Base-by-base conservation (phyloP, 2,113 vertebrate genomes). In the Silurus asotus region DNA sequence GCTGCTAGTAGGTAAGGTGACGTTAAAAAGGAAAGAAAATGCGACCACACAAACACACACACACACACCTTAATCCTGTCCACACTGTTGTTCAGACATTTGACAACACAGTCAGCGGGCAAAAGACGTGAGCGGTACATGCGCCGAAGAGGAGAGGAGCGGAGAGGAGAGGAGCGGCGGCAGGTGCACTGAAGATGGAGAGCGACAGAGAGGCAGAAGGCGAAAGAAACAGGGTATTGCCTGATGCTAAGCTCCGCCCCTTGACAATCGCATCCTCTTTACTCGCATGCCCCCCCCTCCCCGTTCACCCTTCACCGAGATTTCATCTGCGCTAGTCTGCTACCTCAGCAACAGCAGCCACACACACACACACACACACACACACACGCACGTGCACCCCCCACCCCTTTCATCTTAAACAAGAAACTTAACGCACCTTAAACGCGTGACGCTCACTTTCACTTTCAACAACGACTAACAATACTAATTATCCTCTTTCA, bases 231-330 rank as follows among this genome's bases (percentile, higher is more conserved):
- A 89, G 90, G 90, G 91, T 90, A 90, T 89, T 91, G 94, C 91
- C 92, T 89, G 91, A 91, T 88, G 91, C 90, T 93, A 93, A 91
- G 93, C 94, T 93, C 94, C 95, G 77, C 94, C 94, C 90, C 90
- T 91, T 62, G 53, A 83, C 91, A 85, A 92, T 90, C 88, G 86
- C 93, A 92, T 92, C 92, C 91, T 88, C 81, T 84, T 74, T 8
- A 5, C 84, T 82, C 62, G 55, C 65, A 23, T 75, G 81, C 75
- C 67, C 82, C 75, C 88, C 89, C 88, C 85, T 89, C 83, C 88
- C 88, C 37, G 62, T 92, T 94, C 93, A 94, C 92, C 93, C 94
- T 93, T 94, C 90, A 93, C 92, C 90, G 91, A 93, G 86, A 94
- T 93, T 88, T 91, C 90, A 90, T 90, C 87, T 82, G 85, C 90